Percentiles rank a stretch among this genome's conserved stretches.
phyloP scores from a whole-genome alignment of 2,797 vertebrate species.

The Premnoplex brunnescens region DNA sequence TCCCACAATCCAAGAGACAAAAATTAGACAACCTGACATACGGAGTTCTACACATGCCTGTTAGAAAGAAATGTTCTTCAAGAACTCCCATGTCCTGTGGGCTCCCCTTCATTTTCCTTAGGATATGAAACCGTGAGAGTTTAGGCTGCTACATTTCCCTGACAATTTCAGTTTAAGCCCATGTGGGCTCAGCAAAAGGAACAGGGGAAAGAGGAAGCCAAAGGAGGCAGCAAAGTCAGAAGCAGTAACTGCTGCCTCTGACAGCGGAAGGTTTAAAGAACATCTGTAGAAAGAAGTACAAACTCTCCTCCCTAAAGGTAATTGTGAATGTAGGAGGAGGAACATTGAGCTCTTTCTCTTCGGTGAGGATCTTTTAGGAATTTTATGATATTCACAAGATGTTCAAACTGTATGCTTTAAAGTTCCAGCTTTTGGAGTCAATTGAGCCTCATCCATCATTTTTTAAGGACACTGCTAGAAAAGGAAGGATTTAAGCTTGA shows the following conservation, averaged over 20 bases:
- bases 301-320: not conserved
- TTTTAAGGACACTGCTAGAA: not conserved
- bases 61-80: not conserved
- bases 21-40: not conserved
- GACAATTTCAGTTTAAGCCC: not conserved
- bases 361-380: not conserved
- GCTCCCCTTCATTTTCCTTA: not conserved
- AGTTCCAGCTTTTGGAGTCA: not conserved
- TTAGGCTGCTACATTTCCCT: not conserved
- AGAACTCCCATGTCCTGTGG: not conserved
- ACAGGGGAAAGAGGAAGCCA: not conserved
- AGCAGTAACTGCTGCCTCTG: not conserved
- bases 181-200: not conserved
- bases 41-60: not conserved
- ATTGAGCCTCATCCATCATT: not conserved
- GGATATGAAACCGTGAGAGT: not conserved
- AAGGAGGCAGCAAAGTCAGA: not conserved
- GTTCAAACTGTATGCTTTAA: not conserved
- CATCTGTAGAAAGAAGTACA: not conserved
- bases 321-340: not conserved
- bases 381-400: not conserved
- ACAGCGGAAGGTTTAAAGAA: not conserved
- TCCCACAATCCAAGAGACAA: not conserved
- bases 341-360: not conserved
- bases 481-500: not conserved